Evolutionary conservation across 2,797 vertebrate genomes (phyloP).

Genomic region (Trematomus bernacchii): DNA sequence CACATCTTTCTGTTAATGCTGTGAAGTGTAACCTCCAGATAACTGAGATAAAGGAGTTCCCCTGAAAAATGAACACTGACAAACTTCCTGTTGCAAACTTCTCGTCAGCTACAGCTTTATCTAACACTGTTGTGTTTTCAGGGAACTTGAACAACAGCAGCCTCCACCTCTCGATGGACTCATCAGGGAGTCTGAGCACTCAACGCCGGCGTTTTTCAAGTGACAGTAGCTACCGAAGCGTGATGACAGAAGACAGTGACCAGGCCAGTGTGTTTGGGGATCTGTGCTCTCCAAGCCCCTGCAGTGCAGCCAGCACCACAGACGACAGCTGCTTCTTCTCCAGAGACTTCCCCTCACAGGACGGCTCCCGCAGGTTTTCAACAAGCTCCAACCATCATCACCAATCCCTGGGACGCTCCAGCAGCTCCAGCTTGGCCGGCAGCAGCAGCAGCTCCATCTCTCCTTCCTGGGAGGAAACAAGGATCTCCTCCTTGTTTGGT

Average conservation of each 20-base stretch:
- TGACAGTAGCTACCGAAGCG: constrained; percentile 91
- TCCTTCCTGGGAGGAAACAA: constrained; percentile 85
- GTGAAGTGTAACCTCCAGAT: constrained; percentile 24
- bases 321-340: constrained; percentile 88
- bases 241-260: constrained; percentile 90
- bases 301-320: constrained; percentile 83
- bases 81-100: constrained; percentile 48
- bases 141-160: constrained; percentile 80
- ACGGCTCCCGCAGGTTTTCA: constrained; percentile 44
- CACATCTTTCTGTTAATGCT: constrained; percentile 30
- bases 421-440: constrained; percentile 87
- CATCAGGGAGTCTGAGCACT: constrained; percentile 48
- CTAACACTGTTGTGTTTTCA: constrained; percentile 66
- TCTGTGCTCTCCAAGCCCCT: constrained; percentile 76
- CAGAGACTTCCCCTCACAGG: constrained; percentile 49
- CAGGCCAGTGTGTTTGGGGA: constrained; percentile 87
- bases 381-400: constrained; percentile 71
- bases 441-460: constrained; percentile 87
- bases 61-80: constrained; percentile 44
- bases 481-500: constrained; percentile 86
- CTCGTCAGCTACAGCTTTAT: constrained; percentile 15
- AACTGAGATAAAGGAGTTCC: constrained; percentile 54
- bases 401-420: constrained; percentile 80
- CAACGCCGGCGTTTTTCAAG: constrained; percentile 88
- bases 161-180: constrained; percentile 69